A percentile compares a stretch with the other conserved stretches of the same genome.
Evolutionary conservation across 2,113 vertebrate species (phyloP).

Genomic region (Antechinus stuartii): DNA sequence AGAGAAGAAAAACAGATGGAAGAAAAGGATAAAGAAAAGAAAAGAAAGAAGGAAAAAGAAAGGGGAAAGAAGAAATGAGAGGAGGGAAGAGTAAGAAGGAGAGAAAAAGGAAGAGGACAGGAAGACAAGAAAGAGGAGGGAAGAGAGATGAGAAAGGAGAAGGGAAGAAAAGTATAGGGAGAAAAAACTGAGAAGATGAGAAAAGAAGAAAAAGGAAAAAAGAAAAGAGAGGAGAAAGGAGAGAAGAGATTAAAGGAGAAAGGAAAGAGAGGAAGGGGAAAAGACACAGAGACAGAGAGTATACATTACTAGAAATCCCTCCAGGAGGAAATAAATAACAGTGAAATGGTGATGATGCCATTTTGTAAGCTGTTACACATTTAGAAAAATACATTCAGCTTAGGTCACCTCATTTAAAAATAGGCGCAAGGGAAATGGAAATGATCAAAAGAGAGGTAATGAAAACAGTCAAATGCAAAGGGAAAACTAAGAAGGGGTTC

Average conservation of each 20-base stretch:
- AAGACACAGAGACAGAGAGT: neutral
- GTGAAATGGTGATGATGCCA: neutral
- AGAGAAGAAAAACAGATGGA: too few relatives aligned
- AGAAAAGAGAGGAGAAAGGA: too few relatives aligned
- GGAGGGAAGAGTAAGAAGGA: neutral
- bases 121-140: neutral
- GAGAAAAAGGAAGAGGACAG: neutral
- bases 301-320: neutral
- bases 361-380: neutral
- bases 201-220: too few relatives aligned
- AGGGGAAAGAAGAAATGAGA: neutral
- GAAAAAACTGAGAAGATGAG: neutral
- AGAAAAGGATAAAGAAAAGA: neutral
- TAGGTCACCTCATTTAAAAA: neutral
- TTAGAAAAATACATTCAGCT: neutral
- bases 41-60: neutral
- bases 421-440: neutral
- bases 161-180: too few relatives aligned
- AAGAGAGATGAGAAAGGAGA: neutral
- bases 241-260: neutral
- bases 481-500: neutral
- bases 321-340: neutral
- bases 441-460: slow-evolving; percentile 7
- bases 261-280: neutral
- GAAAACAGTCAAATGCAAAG: neutral